Percentiles rank a stretch among this genome's conserved stretches.
Evolutionary conservation across 1,140 invertebrate genomes (phyloP).

Genomic region (Hycleus cichorii): DNA sequence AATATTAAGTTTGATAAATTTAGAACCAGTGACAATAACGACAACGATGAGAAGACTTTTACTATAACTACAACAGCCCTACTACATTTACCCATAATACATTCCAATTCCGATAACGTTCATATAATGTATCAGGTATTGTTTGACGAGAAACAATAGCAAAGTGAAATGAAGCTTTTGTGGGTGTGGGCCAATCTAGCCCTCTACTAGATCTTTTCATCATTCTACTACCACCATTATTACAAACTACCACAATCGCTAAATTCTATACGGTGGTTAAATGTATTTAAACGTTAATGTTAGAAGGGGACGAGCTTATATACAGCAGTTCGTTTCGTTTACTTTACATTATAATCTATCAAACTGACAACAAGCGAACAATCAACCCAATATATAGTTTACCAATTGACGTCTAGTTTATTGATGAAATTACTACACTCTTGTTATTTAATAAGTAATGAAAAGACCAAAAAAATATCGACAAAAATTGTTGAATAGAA

Average conservation of each 20-base stretch:
- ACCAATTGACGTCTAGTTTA: too few species aligned
- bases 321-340: slow-evolving; percentile 5
- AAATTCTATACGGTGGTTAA: not conserved
- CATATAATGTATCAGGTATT: slow-evolving; percentile 11
- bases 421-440: too few species aligned
- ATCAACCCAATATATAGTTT: too few species aligned
- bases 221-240: too few species aligned
- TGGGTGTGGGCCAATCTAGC: not conserved
- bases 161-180: not conserved
- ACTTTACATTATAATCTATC: slow-evolving; percentile 12
- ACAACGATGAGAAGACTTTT: too few species aligned
- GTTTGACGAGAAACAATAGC: slow-evolving; percentile 8
- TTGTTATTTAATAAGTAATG: too few species aligned
- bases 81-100: not conserved
- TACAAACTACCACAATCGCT: slow-evolving; percentile 2
- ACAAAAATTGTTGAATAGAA: too few species aligned
- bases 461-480: too few species aligned
- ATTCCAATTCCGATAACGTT: slow-evolving; percentile 9
- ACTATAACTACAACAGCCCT: too few species aligned
- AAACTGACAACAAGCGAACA: not conserved
- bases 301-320: not conserved
- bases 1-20: slow-evolving; percentile 17
- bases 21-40: not conserved
- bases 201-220: too few species aligned
- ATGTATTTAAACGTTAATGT: too few species aligned